Evolutionary conservation across 2,888 invertebrate species (phyloP), one percentile per base, ranked within the genome.

Genomic region (Eutolmus rufibarbis): DNA sequence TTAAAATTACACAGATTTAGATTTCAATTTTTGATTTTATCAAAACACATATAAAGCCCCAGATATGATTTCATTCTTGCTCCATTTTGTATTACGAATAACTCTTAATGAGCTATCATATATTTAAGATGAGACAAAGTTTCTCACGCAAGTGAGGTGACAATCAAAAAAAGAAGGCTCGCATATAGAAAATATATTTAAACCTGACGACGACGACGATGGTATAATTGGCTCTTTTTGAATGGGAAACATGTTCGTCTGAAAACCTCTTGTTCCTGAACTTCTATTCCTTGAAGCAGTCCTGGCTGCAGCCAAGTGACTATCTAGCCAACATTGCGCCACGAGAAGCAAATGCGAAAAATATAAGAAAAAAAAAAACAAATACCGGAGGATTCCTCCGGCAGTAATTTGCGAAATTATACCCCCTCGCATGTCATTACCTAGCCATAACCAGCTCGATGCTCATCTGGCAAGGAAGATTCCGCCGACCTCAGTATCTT

Each of bases 351-450:
- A 56, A 56, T 56, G 56, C 19, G 56, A 12, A 66, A 66, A 66
- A 66, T 4, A 19, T n/a, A 40, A 37, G 8, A 37, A 37, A 51
- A 51, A 7, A n/a, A n/a, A n/a, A n/a, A 14, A 51, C 4, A 14
- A 8, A 57, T 57, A 23, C 12, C 66, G 28, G 51, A 51, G 14
- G 79, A 46, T 31, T 79, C 78, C 78, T 43, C 23, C 23, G 51
- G 51, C 79, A 51, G 79, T 31, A 79, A 79, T 79, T 79, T 79
- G 79, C 16, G 51, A 79, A 79, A 79, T 79, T 79, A 79, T 79
- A 79, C 79, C 51, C 79, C 51, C 51, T 23, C 51, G 46, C 51
- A 66, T 66, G 31, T 51, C 79, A 79, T 79, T 79, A 79, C 31
- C 31, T 31, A 51, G 66, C 51, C 79, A 51, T 79, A 79, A 79